Percentiles rank a stretch among this genome's conserved stretches.
These are phyloP conservation scores for Telmatherina bonti DNA, from an alignment of 2,797 vertebrate genomes.

Conservation along the genomic window DNA sequence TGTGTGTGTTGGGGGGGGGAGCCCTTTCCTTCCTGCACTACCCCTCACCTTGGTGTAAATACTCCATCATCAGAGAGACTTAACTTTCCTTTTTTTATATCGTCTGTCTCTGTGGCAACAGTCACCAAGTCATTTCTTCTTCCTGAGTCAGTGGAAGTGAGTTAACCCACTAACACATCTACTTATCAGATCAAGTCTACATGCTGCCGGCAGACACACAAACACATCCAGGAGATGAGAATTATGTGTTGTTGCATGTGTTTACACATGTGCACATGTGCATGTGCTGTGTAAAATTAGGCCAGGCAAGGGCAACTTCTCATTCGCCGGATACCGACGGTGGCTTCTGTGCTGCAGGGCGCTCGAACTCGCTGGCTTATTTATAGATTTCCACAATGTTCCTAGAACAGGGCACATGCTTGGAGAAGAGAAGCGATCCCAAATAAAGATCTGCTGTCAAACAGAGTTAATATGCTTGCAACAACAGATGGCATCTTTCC, in stretches of 20 bases:
- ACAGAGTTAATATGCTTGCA: slow-evolving; percentile 30
- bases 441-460: slow-evolving; percentile 54
- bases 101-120: not conserved
- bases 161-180: not conserved
- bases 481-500: slow-evolving; percentile 36
- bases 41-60: slow-evolving; percentile 61
- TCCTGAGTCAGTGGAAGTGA: not conserved
- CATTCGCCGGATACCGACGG: slow-evolving; percentile 43
- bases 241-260: not conserved
- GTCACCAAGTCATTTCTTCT: not conserved
- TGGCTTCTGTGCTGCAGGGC: slow-evolving; percentile 41
- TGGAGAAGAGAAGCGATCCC: not conserved
- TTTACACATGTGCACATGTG: slow-evolving; percentile 5
- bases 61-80: slow-evolving; percentile 28
- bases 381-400: slow-evolving; percentile 61
- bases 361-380: slow-evolving; percentile 47
- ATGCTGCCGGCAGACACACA: slow-evolving; percentile 4
- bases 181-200: slow-evolving; percentile 10
- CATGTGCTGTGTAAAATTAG: slow-evolving; percentile 45
- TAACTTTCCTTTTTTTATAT: too few species aligned
- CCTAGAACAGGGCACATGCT: slow-evolving; percentile 14
- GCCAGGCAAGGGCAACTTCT: slow-evolving; percentile 36
- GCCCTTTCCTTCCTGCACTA: slow-evolving; percentile 66
- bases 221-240: not conserved
- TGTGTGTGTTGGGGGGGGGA: slow-evolving; percentile 21